Evolutionary conservation across 2,113 vertebrate genomes (phyloP), one percentile per base, ranked within the genome.

Genomic region (Brachyhypopomus gauderio): DNA sequence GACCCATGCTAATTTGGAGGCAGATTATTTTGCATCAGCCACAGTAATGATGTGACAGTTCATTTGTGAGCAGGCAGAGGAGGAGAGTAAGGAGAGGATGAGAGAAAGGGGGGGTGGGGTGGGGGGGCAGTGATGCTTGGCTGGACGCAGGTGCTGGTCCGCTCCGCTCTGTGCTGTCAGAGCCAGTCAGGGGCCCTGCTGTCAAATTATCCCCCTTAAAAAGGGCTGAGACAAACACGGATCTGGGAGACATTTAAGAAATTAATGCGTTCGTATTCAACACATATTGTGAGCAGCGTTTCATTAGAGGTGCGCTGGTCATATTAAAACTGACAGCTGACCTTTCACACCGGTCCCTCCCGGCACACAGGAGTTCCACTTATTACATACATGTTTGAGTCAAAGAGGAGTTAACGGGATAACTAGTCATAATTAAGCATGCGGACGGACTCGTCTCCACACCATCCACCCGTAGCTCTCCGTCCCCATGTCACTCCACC

Each of bases 31-130:
- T 96, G 97, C 96, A 97, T 98, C 97, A 98, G 94, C 95, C 90
- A 83, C 95, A 92, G 97, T 97, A 97, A 98, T 98, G 97, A 98
- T 97, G 95, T 98, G 97, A 98, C 98, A 98, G 96, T 98, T 98
- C 96, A 95, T 96, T 97, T 97, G 96, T 96, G 97, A 96, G 91
- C 89, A 93, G 94, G 94, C 95, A 96, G 96, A 95, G 90, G 93
- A 95, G 94, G 94, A 95, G 78, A 72, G 77, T 25, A 83, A 74
- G 72, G 82, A 79, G 63, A 69, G 36, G 72, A 79, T 72, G 73
- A 27, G 27, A 59, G 76, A 14, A 36, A 71, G 58, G 52, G 59
- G 70, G 63, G 76, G 74, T 75, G 77, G 59, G 60, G 63, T 72
- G 75, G 71, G 77, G 77, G 94, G 95, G 94, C 92, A 94, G 96